phyloP scores from a whole-genome alignment of 1,140 invertebrate species.

The Sycophaga agraensis region DNA sequence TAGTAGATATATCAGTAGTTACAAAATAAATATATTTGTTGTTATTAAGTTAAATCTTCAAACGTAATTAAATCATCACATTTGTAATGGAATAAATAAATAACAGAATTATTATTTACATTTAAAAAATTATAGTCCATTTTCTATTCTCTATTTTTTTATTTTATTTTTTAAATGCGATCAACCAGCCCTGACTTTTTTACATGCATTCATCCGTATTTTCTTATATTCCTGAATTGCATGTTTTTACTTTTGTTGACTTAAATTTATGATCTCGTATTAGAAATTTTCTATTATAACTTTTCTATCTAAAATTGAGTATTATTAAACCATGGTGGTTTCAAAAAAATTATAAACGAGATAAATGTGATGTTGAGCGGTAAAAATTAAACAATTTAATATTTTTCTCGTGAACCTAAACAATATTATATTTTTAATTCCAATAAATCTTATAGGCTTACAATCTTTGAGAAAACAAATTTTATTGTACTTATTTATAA shows the following conservation, averaged over 20 bases:
- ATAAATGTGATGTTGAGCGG: background rate
- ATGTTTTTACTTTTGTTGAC: constrained; percentile 24
- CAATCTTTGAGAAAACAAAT: constrained; percentile 44
- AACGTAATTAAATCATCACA: too few species aligned
- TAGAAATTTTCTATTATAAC: constrained; percentile 13
- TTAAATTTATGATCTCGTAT: constrained; percentile 16
- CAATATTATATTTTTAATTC: too few species aligned
- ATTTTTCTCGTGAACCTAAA: constrained; percentile 16
- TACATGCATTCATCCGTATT: too few species aligned
- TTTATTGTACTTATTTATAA: constrained; percentile 30
- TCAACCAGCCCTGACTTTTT: constrained; percentile 19
- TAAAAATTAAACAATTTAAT: constrained; percentile 14
- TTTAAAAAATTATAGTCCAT: constrained; percentile 24
- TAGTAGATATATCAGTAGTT: too few species aligned
- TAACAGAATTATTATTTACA: too few species aligned
- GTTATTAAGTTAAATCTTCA: too few species aligned
- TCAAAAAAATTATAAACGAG: constrained; percentile 21
- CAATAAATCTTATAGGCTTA: too few species aligned
- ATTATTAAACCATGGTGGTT: constrained; percentile 21
- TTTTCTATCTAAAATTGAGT: constrained; percentile 7
- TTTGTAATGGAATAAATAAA: too few species aligned
- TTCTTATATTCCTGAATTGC: constrained; percentile 13
- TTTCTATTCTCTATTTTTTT: constrained; percentile 30
- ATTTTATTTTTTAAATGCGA: constrained; percentile 21
- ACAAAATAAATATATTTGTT: too few species aligned